Base-by-base conservation (phyloP, 1,140 invertebrate species). In the Lepidotrigona ventralis region DNA sequence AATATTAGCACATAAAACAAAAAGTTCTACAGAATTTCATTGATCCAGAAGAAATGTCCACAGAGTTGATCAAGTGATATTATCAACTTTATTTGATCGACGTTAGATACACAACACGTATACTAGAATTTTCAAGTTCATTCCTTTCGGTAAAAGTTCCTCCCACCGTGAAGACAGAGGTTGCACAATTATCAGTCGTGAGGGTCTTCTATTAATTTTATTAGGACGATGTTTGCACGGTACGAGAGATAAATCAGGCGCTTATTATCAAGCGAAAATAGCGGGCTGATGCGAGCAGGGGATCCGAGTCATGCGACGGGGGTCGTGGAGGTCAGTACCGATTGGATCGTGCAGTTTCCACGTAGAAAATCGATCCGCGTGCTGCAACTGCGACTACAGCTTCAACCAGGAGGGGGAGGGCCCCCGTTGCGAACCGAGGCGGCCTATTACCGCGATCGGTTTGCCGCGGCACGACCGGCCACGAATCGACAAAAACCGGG, bases 301-400 rank as follows among this genome's bases (percentile, higher is more conserved):
- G 84, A 88, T 77, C 56, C 77, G 46, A 81, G 69, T 87, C 74
- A 79, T 85, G 86, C 76, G 81, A 88, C 79, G 77, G 72, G 72
- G 87, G 83, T 88, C 87, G 73, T 17, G 26, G 70, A 63, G 87
- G 86, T 88, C 86, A 77, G 51, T 85, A 81, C 26, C 87, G 84
- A 88, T 89, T 76, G 80, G 73, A 88, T 89, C 87, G 87, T 89
- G 86, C 87, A 81, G 80, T 88, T 86, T 88, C 86, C 87, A 88
- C 81, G 86, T 88, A 86, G 87, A 89, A 89, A 89, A 89, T 89
- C 84, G 87, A 87, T 83, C 84, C 83, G 83, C 77, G 83, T 88
- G 87, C 86, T 64, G 87, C 87, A 89, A 88, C 87, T 86, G 87
- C 86, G 80, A 87, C 86, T 69, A 79, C 79, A 21, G 76, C 85